A percentile compares a stretch with the other conserved stretches of the same genome.
Evolutionary conservation across 2,113 vertebrate genomes (phyloP).

Genomic region (Harpagus bidentatus): DNA sequence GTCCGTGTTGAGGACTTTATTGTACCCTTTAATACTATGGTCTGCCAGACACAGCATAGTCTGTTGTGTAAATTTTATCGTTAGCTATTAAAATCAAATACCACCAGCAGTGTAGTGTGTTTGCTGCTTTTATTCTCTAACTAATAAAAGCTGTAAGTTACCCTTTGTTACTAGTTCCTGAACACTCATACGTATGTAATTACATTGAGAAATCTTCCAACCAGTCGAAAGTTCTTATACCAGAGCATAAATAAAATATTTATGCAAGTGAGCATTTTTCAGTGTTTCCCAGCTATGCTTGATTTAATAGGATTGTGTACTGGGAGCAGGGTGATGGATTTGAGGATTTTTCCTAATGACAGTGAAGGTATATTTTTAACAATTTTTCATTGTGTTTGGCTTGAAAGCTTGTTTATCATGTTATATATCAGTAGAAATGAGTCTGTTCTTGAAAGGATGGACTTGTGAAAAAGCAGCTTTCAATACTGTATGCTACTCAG

Average conservation of each 20-base stretch:
- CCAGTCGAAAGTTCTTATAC: not conserved
- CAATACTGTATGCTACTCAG: not conserved
- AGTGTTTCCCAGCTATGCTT: not conserved
- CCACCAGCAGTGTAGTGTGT: not conserved
- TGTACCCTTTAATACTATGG: not conserved
- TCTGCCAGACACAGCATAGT: not conserved
- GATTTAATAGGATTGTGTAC: not conserved
- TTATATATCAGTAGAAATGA: not conserved
- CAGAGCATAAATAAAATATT: not conserved
- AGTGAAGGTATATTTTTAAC: not conserved
- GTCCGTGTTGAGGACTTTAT: not conserved
- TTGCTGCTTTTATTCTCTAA: not conserved
- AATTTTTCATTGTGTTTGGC: not conserved
- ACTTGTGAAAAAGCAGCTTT: not conserved
- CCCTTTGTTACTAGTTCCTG: not conserved
- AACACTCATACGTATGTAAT: rapidly evolving
- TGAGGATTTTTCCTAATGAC: not conserved
- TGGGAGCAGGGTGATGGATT: not conserved
- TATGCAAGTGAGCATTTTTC: not conserved
- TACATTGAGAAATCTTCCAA: not conserved
- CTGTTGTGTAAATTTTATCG: not conserved
- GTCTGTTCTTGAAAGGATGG: not conserved
- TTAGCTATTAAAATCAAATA: not conserved
- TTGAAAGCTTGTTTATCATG: not conserved
- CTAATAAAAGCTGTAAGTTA: not conserved